Conservation (phyloP, 2,888 invertebrate species). For the Hirtodrosophila histrioides region DNA sequence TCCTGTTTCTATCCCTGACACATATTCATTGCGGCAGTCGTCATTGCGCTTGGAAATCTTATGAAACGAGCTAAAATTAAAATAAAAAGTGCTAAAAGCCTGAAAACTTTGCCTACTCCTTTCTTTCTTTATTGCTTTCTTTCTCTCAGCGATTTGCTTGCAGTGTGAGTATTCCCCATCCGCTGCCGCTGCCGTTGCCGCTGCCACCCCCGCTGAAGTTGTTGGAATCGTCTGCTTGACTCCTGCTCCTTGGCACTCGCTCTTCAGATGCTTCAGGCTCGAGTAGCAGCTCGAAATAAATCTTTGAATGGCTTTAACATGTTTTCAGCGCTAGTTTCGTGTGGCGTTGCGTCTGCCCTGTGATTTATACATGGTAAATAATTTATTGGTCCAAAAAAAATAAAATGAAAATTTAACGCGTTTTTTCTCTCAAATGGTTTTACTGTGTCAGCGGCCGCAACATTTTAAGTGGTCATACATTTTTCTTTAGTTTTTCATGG, state of each 20-base stretch:
- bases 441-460: constrained; percentile 30
- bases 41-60: constrained; percentile 39
- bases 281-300: constrained; percentile 68
- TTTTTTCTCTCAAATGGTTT: constrained; percentile 38
- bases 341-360: constrained; percentile 40
- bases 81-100: constrained; percentile 56
- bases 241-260: constrained; percentile 13
- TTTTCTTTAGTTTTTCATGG: constrained; percentile 13
- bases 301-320: constrained; percentile 74
- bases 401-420: constrained; percentile 19
- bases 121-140: constrained; percentile 13
- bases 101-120: constrained; percentile 50
- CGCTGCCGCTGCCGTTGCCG: neutral
- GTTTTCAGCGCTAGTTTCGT: constrained; percentile 63
- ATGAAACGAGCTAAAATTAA: constrained; percentile 60
- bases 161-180: neutral
- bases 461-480: constrained; percentile 34
- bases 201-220: neutral
- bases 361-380: constrained; percentile 74
- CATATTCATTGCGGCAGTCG: constrained; percentile 47
- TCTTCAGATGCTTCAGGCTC: constrained; percentile 55
- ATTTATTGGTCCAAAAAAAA: constrained; percentile 54
- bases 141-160: constrained; percentile 13
- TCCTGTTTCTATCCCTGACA: constrained; percentile 39
- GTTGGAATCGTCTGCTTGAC: constrained; percentile 5